Evolutionary conservation across 2,113 vertebrate species (phyloP).

Genomic region (Rhizomys pruinosus): DNA sequence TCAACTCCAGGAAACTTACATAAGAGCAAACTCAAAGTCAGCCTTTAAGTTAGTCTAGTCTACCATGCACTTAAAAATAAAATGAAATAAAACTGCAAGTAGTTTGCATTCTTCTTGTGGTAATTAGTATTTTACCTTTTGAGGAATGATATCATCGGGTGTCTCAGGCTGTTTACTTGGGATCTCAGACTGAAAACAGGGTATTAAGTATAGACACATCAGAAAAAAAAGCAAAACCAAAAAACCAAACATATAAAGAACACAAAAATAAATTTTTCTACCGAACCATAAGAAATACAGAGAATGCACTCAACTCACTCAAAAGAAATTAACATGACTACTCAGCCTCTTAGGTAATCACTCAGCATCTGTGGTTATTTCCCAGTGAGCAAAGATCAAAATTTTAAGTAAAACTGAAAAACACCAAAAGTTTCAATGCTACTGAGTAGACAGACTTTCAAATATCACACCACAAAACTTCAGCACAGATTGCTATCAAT

Average conservation of each 20-base stretch:
- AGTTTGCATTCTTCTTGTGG: slow-evolving; percentile 76
- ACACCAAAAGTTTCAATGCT: neutral
- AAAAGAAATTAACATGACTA: slow-evolving; percentile 44
- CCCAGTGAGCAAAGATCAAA: neutral
- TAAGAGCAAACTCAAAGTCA: slow-evolving; percentile 81
- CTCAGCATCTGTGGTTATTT: neutral
- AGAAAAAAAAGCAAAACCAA: slow-evolving; percentile 76
- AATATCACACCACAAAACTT: neutral
- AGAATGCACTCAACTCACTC: slow-evolving; percentile 25
- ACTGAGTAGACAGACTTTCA: neutral
- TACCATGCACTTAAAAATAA: slow-evolving; percentile 85
- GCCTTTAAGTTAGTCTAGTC: slow-evolving; percentile 83
- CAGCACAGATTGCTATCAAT: neutral
- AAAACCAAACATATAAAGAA: slow-evolving; percentile 51
- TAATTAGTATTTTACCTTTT: slow-evolving; percentile 88
- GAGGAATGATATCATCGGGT: slow-evolving; percentile 89
- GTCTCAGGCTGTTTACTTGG: slow-evolving; percentile 89
- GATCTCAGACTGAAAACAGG: slow-evolving; percentile 90
- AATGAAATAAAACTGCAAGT: slow-evolving; percentile 63
- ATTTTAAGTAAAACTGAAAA: slow-evolving; percentile 35
- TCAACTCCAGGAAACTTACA: slow-evolving; percentile 73
- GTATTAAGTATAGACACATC: slow-evolving; percentile 87
- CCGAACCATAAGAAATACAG: slow-evolving; percentile 56
- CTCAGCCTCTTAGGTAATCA: slow-evolving; percentile 23
- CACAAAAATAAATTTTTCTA: slow-evolving; percentile 77